Percentiles rank a stretch among this genome's conserved stretches.
Evolutionary conservation across 2,888 invertebrate genomes (phyloP).

Genomic region (Tetragonisca angustula): DNA sequence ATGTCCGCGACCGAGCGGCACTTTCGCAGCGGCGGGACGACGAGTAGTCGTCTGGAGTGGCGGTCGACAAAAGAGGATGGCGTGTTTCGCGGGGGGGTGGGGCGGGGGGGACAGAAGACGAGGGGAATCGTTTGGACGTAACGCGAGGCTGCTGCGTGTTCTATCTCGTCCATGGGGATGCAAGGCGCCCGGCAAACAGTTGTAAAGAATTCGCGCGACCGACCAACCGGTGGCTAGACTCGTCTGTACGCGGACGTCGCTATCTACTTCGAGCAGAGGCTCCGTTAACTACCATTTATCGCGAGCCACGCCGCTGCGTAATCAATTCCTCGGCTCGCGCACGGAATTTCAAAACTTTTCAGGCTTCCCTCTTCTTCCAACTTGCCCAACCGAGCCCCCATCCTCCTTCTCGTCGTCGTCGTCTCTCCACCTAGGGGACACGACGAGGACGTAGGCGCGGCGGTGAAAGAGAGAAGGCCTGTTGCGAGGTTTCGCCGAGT

Average conservation of each 20-base stretch:
- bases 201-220: conserved; percentile 79
- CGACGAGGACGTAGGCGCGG: conserved; percentile 19
- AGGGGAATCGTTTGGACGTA: conserved; percentile 39
- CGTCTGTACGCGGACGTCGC: conserved; percentile 63
- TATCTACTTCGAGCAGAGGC: conserved; percentile 77
- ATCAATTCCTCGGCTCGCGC: conserved; percentile 74
- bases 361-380: conserved; percentile 61
- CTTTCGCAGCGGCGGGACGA: conserved; percentile 6
- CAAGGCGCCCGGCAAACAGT: conserved; percentile 80
- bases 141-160: conserved; percentile 73
- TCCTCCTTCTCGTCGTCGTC: background rate
- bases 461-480: conserved; percentile 33
- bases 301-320: conserved; percentile 73
- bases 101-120: no score
- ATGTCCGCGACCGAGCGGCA: conserved; percentile 41
- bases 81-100: conserved; percentile 7
- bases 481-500: conserved; percentile 67
- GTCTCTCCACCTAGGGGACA: background rate
- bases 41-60: conserved; percentile 37
- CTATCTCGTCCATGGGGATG: conserved; percentile 78
- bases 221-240: conserved; percentile 28
- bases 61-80: conserved; percentile 42
- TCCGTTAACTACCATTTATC: conserved; percentile 79
- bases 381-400: conserved; percentile 9
- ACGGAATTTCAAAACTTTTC: conserved; percentile 74